Conservation (phyloP, 2,113 vertebrate genomes). For the Haemorhous mexicanus region DNA sequence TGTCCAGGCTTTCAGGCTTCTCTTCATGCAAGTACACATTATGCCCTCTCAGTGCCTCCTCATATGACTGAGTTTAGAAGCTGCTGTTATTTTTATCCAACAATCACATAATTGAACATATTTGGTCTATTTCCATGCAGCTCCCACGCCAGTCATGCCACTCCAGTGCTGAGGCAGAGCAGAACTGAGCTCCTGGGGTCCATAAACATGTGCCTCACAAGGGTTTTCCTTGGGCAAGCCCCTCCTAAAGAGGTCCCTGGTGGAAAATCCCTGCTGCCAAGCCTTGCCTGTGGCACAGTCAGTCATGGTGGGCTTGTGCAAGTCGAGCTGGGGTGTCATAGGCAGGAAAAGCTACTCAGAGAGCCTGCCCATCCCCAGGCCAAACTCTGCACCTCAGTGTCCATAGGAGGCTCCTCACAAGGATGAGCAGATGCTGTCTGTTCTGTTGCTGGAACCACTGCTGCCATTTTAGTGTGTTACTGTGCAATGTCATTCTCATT, state of each 20-base stretch:
- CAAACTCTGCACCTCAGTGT: not conserved
- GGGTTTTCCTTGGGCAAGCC: not conserved
- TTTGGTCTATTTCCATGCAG: not conserved
- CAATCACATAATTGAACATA: not conserved
- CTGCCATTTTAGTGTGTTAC: not conserved
- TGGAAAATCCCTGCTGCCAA: not conserved
- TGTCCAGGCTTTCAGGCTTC: not conserved
- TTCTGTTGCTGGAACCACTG: not conserved
- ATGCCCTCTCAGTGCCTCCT: not conserved
- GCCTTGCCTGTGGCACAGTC: not conserved
- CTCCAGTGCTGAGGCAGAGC: not conserved
- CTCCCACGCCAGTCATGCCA: not conserved
- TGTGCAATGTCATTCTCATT: not conserved
- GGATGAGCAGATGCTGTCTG: not conserved
- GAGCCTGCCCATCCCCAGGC: not conserved
- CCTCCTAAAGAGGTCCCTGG: not conserved
- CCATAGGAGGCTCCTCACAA: rapidly evolving
- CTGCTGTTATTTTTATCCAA: not conserved
- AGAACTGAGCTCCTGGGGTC: not conserved
- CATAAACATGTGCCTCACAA: not conserved
- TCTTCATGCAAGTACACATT: not conserved
- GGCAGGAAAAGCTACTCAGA: not conserved
- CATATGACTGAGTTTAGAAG: not conserved
- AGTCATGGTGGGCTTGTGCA: not conserved
- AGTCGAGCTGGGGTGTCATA: rapidly evolving